Evolutionary conservation across 2,113 vertebrate genomes (phyloP).

Genomic region (Tringa solitaria): DNA sequence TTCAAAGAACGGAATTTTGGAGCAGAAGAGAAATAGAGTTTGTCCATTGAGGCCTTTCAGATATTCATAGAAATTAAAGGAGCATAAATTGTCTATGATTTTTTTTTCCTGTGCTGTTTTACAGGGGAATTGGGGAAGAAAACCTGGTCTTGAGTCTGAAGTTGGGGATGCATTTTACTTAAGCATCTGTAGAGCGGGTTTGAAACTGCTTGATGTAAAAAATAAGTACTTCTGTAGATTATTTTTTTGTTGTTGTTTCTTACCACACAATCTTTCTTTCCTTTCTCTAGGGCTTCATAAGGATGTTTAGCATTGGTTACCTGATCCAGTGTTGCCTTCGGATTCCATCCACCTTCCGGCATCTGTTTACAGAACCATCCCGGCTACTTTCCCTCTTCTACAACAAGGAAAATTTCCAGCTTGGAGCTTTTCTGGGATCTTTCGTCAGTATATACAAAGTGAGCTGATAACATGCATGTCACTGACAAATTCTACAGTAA

Average conservation of each 20-base stretch:
- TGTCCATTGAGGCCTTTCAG: not conserved
- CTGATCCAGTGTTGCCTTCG: slow-evolving; percentile 98
- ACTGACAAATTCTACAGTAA: not conserved
- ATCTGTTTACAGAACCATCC: slow-evolving; percentile 92
- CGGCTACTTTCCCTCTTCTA: slow-evolving; percentile 91
- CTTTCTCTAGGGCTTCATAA: slow-evolving; percentile 87
- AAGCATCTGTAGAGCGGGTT: not conserved
- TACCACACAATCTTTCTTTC: not conserved
- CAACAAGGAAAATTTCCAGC: slow-evolving; percentile 98
- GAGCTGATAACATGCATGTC: slow-evolving; percentile 12
- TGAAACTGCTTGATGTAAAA: not conserved
- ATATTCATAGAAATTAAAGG: slow-evolving; percentile 3
- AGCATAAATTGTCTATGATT: not conserved
- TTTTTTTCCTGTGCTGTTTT: not conserved
- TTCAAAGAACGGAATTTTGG: slow-evolving; percentile 27
- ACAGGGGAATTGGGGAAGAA: not conserved
- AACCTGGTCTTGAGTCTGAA: not conserved
- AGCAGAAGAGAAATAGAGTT: not conserved
- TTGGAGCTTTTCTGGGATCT: slow-evolving; percentile 94
- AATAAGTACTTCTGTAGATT: not conserved
- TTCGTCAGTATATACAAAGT: slow-evolving; percentile 99
- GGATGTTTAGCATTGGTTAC: slow-evolving; percentile 98
- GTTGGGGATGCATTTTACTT: not conserved
- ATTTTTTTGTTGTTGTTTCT: not conserved
- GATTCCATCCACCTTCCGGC: slow-evolving; percentile 90